Percentiles rank a stretch among this genome's conserved stretches.
These are phyloP conservation scores for Sakesphorus luctuosus DNA, from an alignment of 2,113 vertebrate genomes.

Conservation along the genomic window DNA sequence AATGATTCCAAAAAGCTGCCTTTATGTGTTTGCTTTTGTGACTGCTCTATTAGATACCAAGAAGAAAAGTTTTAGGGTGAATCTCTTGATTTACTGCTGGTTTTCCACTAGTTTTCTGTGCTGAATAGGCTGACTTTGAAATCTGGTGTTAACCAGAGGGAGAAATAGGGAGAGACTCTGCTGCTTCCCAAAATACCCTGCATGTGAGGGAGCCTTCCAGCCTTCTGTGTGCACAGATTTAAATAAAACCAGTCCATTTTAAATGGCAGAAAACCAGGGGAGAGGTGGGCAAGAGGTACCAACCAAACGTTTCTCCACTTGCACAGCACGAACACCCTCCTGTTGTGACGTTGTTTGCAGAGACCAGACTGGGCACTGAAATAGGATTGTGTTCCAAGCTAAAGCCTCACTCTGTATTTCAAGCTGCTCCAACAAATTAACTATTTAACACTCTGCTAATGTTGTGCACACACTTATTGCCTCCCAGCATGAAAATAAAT, in stretches of 20 bases:
- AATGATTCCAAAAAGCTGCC: constrained; percentile 64
- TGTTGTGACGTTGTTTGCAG: not conserved
- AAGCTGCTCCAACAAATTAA: constrained; percentile 58
- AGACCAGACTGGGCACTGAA: not conserved
- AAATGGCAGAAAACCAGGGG: not conserved
- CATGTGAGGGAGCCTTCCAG: not conserved
- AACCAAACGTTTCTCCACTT: not conserved
- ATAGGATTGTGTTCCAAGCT: not conserved
- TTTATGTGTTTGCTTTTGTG: constrained; percentile 58
- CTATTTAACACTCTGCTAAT: constrained; percentile 45
- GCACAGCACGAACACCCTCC: not conserved
- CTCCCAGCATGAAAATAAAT: constrained; percentile 37
- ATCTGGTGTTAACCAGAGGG: not conserved
- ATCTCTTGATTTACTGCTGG: not conserved
- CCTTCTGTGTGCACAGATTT: not conserved
- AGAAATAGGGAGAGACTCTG: not conserved
- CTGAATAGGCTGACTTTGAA: not conserved
- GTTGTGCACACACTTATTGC: constrained; percentile 5
- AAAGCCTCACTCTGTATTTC: not conserved
- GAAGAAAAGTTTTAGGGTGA: not conserved
- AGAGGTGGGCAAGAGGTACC: not conserved
- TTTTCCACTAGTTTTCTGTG: not conserved
- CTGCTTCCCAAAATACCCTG: not conserved
- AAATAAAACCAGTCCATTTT: not conserved
- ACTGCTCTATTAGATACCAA: not conserved